Conservation (phyloP, 2,888 invertebrate species). For the Macaria notata region DNA sequence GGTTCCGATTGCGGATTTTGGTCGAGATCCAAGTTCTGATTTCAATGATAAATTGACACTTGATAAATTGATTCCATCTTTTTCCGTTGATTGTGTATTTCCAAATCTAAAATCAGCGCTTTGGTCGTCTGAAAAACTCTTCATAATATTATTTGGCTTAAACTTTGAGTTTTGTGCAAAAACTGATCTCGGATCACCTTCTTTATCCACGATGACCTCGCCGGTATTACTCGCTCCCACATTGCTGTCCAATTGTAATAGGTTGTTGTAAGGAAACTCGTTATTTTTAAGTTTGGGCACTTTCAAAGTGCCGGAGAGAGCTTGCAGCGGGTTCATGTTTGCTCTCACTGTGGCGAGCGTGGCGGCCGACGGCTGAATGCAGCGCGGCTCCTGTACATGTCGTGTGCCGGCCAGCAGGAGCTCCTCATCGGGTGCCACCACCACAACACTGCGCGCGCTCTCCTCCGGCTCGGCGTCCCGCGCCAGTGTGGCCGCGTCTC, state of each 20-base stretch:
- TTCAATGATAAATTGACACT: too few relatives aligned
- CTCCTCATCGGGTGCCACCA: too few relatives aligned
- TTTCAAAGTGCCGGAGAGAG: conserved; percentile 28
- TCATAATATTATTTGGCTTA: too few relatives aligned
- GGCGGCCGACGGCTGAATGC: conserved; percentile 42
- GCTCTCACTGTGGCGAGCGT: conserved; percentile 29
- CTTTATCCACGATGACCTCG: conserved; percentile 37
- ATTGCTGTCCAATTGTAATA: conserved; percentile 52
- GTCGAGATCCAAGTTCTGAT: too few relatives aligned
- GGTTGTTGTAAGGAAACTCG: conserved; percentile 35
- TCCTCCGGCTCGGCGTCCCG: conserved; percentile 46
- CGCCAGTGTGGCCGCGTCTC: conserved; percentile 58
- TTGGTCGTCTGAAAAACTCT: too few relatives aligned
- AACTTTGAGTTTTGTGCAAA: background rate
- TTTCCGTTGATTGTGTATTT: too few relatives aligned
- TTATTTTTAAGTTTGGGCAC: conserved; percentile 33
- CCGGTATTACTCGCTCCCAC: conserved; percentile 53
- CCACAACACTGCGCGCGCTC: conserved; percentile 44
- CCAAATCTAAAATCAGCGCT: too few relatives aligned
- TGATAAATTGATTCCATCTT: too few relatives aligned
- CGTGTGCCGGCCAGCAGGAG: conserved; percentile 44
- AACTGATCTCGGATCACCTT: conserved; percentile 1
- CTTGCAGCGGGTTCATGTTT: conserved; percentile 30
- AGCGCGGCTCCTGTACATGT: conserved; percentile 52
- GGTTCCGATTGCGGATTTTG: too few relatives aligned